phyloP scores from a whole-genome alignment of 2,113 vertebrate genomes.

The Fulmarus glacialis region DNA sequence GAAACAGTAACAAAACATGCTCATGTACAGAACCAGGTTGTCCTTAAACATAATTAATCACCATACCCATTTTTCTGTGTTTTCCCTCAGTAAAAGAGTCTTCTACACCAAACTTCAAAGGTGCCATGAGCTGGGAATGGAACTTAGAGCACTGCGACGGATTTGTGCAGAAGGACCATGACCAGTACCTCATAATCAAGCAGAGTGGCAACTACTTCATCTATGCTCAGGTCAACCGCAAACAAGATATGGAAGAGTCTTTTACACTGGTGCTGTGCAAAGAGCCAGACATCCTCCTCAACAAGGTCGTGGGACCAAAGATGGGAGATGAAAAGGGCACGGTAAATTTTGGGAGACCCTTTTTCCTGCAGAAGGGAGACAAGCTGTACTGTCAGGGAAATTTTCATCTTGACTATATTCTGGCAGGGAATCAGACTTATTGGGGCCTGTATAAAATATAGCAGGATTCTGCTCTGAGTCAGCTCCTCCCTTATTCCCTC shows the following conservation, averaged over 20 bases:
- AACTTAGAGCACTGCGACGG: neutral
- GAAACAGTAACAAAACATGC: neutral
- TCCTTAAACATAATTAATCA: neutral
- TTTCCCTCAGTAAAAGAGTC: neutral
- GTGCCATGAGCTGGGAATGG: neutral
- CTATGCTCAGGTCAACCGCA: neutral
- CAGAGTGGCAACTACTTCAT: neutral
- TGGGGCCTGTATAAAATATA: slow-evolving; percentile 58
- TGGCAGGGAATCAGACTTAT: neutral
- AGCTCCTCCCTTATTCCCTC: neutral
- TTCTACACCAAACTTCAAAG: rapidly evolving
- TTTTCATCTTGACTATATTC: rapidly evolving
- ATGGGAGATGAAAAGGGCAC: rapidly evolving
- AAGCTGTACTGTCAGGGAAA: neutral
- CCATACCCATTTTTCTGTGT: neutral
- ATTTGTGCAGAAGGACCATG: neutral
- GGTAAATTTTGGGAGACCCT: neutral
- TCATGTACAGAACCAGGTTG: neutral
- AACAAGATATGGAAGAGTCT: rapidly evolving
- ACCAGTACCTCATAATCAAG: neutral
- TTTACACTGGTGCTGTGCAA: neutral
- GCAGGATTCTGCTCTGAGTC: neutral
- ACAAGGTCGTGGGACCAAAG: neutral
- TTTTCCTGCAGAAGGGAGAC: slow-evolving; percentile 15
- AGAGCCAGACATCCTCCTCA: rapidly evolving